These are phyloP conservation scores for fruit fly (Drosophila melanogaster) DNA, from an alignment of 1,140 invertebrate genomes.

Conservation along the genomic window DNA sequence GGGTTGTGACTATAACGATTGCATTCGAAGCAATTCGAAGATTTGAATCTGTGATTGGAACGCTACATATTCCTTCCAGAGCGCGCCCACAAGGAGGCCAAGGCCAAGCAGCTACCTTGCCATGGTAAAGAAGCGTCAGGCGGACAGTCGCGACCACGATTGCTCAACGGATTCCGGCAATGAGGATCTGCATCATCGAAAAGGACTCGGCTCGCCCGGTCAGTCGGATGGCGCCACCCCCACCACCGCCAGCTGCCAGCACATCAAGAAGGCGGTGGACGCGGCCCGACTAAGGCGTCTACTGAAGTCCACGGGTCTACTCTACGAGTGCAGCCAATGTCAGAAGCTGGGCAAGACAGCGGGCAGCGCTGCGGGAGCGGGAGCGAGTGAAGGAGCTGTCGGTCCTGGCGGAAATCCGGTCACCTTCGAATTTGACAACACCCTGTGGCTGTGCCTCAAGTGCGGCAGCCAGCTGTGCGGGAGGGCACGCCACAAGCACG, in stretches of 20 bases:
- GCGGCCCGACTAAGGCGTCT: conserved; percentile 87
- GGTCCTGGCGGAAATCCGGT: conserved; percentile 22
- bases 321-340: conserved; percentile 88
- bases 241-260: conserved; percentile 86
- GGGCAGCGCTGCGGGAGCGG: no score
- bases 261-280: conserved; percentile 89
- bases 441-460: conserved; percentile 89
- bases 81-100: conserved; percentile 22
- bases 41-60: no score
- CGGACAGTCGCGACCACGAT: conserved; percentile 86
- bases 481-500: conserved; percentile 89
- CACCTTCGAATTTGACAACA: conserved; percentile 87
- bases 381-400: neutral
- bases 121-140: conserved; percentile 87
- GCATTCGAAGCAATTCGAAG: no score
- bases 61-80: neutral
- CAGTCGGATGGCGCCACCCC: conserved; percentile 38
- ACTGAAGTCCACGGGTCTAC: conserved; percentile 86
- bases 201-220: conserved; percentile 19
- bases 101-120: conserved; percentile 15
- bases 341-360: conserved; percentile 60
- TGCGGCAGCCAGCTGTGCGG: conserved; percentile 92
- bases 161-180: conserved; percentile 88
- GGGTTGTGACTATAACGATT: no score
- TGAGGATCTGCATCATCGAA: conserved; percentile 81